Evolutionary conservation across 2,113 vertebrate genomes (phyloP).

Genomic region (Pollimyrus isidori): DNA sequence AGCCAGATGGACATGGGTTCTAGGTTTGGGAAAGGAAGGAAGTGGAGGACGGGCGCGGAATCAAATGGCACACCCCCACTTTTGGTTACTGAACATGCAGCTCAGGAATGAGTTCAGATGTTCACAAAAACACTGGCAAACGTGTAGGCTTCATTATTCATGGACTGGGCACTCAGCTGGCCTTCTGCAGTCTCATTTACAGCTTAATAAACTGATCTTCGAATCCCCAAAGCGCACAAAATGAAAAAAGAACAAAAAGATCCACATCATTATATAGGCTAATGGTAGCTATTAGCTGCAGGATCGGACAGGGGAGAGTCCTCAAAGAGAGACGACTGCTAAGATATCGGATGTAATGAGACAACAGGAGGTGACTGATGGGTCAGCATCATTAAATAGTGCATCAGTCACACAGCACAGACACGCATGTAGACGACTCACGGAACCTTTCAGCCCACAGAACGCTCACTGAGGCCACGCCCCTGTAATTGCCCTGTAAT

Average conservation of each 20-base stretch:
- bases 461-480: background rate
- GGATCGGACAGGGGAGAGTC: background rate
- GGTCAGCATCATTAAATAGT: constrained; percentile 1
- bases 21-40: background rate
- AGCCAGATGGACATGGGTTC: constrained; percentile 4
- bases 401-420: background rate
- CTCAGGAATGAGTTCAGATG: background rate
- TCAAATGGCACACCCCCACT: background rate
- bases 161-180: background rate
- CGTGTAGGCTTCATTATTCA: background rate
- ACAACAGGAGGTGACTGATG: background rate
- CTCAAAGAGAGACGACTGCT: background rate
- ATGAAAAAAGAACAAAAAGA: background rate
- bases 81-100: background rate
- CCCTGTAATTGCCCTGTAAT: background rate
- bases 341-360: constrained; percentile 2
- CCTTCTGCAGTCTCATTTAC: background rate
- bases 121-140: constrained; percentile 5
- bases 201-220: background rate
- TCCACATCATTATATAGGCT: background rate
- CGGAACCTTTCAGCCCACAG: background rate
- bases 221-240: background rate
- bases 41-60: background rate
- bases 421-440: background rate
- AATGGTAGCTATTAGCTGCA: background rate